Conservation (phyloP, 2,888 invertebrate genomes). For the Polydrusus pterygomalis region DNA sequence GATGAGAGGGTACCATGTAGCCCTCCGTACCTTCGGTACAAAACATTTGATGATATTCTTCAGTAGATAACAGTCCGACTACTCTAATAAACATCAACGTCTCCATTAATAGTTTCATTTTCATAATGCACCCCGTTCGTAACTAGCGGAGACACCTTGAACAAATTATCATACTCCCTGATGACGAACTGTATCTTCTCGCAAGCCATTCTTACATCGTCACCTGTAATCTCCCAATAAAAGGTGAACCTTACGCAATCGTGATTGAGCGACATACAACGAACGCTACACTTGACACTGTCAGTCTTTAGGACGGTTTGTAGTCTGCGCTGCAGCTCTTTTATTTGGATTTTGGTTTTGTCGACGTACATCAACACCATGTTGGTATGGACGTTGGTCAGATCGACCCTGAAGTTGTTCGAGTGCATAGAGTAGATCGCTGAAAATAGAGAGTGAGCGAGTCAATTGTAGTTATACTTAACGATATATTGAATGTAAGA, state of each 20-base stretch:
- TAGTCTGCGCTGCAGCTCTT: constrained; percentile 75
- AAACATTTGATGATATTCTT: too few species aligned
- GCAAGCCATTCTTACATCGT: constrained; percentile 80
- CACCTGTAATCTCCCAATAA: constrained; percentile 82
- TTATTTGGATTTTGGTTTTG: constrained; percentile 74
- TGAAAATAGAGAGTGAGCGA: constrained; percentile 64
- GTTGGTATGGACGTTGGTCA: constrained; percentile 81
- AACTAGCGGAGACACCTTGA: constrained; percentile 29
- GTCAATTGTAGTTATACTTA: background rate
- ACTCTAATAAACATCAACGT: background rate
- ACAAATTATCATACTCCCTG: constrained; percentile 73
- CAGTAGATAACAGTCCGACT: too few species aligned
- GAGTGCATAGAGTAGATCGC: constrained; percentile 78
- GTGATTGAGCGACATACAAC: constrained; percentile 77
- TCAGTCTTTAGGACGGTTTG: constrained; percentile 72
- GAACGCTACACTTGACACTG: constrained; percentile 75
- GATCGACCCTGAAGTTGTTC: constrained; percentile 79
- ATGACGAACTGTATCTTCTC: constrained; percentile 85
- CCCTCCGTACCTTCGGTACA: too few species aligned
- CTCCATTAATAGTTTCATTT: background rate
- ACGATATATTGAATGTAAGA: too few species aligned
- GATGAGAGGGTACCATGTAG: too few species aligned
- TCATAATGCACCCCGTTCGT: background rate
- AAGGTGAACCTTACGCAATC: constrained; percentile 81
- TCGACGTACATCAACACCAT: constrained; percentile 81